phyloP scores from a whole-genome alignment of 2,888 invertebrate species.

The Pinctada fucata region DNA sequence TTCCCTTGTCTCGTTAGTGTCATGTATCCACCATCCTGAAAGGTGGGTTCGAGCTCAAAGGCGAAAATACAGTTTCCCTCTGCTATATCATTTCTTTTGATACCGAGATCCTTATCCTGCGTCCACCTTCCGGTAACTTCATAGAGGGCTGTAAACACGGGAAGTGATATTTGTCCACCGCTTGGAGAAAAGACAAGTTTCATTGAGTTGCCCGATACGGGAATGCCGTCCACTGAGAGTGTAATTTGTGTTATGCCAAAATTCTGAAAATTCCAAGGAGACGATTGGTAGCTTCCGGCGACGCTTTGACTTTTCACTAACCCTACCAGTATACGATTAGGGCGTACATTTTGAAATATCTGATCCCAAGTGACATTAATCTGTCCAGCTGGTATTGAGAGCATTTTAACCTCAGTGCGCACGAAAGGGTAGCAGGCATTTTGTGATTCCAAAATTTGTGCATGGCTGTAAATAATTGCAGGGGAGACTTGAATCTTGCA shows the following conservation, averaged over 20 bases:
- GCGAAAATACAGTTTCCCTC: conserved; percentile 27
- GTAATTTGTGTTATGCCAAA: background rate
- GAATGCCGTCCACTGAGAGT: background rate
- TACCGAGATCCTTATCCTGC: conserved; percentile 2
- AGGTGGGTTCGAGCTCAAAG: conserved; percentile 32
- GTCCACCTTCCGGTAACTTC: conserved; percentile 24
- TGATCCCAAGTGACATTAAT: conserved; percentile 3
- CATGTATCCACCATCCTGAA: conserved; percentile 33
- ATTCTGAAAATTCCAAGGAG: background rate
- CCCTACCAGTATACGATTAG: background rate
- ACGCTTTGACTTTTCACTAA: background rate
- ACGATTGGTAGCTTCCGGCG: background rate
- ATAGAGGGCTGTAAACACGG: conserved; percentile 12
- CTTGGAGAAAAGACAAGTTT: conserved; percentile 6
- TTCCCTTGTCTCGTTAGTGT: conserved; percentile 31
- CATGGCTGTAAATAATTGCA: conserved; percentile 26
- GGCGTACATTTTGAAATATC: background rate
- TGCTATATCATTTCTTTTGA: conserved; percentile 4
- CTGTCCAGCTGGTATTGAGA: conserved; percentile 34
- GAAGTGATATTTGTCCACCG: conserved; percentile 5
- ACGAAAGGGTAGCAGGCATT: conserved; percentile 30
- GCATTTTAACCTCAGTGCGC: conserved; percentile 18
- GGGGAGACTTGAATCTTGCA: conserved; percentile 30
- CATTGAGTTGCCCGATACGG: background rate
- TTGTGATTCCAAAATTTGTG: conserved; percentile 14